Percentiles rank a stretch among this genome's conserved stretches.
Conservation (phyloP, 2,888 invertebrate genomes). For the Aspidapion aeneum region DNA sequence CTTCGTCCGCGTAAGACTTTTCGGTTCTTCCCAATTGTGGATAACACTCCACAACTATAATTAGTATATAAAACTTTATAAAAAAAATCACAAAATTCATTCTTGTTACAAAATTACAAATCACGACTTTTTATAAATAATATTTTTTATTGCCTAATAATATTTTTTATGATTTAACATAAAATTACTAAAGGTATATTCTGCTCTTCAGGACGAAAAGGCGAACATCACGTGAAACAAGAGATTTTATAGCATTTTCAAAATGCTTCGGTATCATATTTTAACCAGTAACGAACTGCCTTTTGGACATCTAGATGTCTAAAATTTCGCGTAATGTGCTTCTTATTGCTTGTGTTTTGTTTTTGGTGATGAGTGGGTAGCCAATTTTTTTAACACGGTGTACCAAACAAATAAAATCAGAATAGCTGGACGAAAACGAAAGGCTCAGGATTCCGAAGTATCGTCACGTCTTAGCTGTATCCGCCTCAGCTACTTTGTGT, state of each 20-base stretch:
- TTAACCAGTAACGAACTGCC: background rate
- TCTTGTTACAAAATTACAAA: background rate
- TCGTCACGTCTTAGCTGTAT: no score
- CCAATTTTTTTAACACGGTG: background rate
- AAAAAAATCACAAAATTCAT: background rate
- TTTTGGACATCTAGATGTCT: background rate
- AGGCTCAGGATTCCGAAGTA: no score
- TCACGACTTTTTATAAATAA: no score
- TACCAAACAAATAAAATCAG: no score
- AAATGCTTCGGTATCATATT: background rate
- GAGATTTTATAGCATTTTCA: background rate
- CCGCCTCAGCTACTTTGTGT: no score
- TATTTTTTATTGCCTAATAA: no score
- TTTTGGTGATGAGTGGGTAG: background rate
- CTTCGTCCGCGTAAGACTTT: slow-evolving; percentile 11
- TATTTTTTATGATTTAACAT: no score
- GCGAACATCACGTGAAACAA: background rate
- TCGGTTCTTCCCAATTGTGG: background rate
- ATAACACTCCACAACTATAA: background rate
- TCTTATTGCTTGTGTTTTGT: no score
- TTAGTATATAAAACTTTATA: background rate
- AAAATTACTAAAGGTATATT: no score
- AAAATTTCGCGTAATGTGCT: no score
- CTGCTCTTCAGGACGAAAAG: no score
- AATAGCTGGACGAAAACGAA: no score